These are phyloP conservation scores for Eutolmus rufibarbis DNA, from an alignment of 2,888 invertebrate genomes.

Conservation along the genomic window DNA sequence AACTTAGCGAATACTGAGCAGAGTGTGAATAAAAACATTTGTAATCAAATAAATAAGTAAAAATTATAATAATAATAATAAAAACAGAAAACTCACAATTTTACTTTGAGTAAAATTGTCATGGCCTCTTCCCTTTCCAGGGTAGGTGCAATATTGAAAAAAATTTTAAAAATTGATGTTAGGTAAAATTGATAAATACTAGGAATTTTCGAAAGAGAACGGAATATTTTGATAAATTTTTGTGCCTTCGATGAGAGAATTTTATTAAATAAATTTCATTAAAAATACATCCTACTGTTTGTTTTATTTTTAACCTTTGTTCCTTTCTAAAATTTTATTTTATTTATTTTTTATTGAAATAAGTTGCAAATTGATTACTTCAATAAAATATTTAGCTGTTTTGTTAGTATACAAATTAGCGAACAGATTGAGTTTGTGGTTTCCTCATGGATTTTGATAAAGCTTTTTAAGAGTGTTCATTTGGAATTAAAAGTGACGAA, in stretches of 20 bases:
- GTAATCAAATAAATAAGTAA: not conserved
- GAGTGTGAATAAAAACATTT: constrained; percentile 1
- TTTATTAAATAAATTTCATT: constrained; percentile 27
- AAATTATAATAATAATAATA: not conserved
- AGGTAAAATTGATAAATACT: not conserved
- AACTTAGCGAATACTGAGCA: not conserved
- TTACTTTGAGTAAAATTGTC: not conserved
- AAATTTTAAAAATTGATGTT: constrained; percentile 30
- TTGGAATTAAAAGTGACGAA: no score
- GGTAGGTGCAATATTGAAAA: not conserved
- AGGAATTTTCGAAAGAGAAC: constrained; percentile 13
- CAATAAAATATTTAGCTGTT: no score
- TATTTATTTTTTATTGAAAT: no score
- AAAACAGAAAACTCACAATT: not conserved
- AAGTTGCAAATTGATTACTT: no score
- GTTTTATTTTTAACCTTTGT: not conserved
- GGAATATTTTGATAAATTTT: constrained; percentile 40
- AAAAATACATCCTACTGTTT: not conserved
- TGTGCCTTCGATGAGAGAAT: constrained; percentile 34
- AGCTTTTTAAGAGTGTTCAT: no score
- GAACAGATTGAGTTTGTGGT: no score
- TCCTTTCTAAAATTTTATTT: not conserved
- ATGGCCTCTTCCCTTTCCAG: not conserved
- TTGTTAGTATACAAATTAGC: no score
- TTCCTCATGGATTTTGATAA: no score